Evolutionary conservation across 2,888 invertebrate genomes (phyloP).

Genomic region (Tachina lurida): DNA sequence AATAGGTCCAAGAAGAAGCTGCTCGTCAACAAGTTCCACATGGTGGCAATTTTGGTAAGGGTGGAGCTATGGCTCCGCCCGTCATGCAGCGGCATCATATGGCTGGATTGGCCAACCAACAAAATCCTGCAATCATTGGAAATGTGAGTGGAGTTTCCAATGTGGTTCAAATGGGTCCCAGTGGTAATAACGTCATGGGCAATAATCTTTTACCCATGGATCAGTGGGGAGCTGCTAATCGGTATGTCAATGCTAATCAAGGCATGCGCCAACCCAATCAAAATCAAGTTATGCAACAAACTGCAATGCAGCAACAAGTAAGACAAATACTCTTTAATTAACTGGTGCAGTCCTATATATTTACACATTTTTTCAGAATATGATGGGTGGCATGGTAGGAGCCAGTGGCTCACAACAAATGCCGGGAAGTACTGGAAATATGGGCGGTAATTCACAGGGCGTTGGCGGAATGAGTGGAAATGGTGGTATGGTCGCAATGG

Average conservation of each 20-base stretch:
- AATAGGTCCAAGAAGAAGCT: constrained; percentile 93
- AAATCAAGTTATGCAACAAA: constrained; percentile 83
- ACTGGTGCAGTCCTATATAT: neutral
- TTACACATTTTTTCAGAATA: constrained; percentile 75
- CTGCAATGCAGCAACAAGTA: constrained; percentile 80
- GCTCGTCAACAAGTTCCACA: constrained; percentile 94
- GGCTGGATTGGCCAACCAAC: constrained; percentile 80
- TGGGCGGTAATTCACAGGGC: constrained; percentile 67
- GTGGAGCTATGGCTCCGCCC: constrained; percentile 83
- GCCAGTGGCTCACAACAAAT: constrained; percentile 79
- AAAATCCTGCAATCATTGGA: constrained; percentile 75
- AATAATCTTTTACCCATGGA: constrained; percentile 85
- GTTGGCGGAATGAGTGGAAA: constrained; percentile 76
- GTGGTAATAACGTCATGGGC: constrained; percentile 80
- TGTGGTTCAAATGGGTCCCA: constrained; percentile 74
- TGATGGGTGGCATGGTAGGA: constrained; percentile 81
- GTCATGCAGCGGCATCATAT: constrained; percentile 83
- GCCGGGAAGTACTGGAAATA: constrained; percentile 75
- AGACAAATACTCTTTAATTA: neutral
- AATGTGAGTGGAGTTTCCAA: constrained; percentile 73
- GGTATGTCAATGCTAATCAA: constrained; percentile 82
- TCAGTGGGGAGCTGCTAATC: constrained; percentile 84
- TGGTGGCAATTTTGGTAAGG: constrained; percentile 88
- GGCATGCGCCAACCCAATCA: constrained; percentile 83
- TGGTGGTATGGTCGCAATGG: constrained; percentile 75